A percentile compares a stretch with the other conserved stretches of the same genome.
phyloP scores from a whole-genome alignment of 2,797 vertebrate species.

The Nothura maculosa region DNA sequence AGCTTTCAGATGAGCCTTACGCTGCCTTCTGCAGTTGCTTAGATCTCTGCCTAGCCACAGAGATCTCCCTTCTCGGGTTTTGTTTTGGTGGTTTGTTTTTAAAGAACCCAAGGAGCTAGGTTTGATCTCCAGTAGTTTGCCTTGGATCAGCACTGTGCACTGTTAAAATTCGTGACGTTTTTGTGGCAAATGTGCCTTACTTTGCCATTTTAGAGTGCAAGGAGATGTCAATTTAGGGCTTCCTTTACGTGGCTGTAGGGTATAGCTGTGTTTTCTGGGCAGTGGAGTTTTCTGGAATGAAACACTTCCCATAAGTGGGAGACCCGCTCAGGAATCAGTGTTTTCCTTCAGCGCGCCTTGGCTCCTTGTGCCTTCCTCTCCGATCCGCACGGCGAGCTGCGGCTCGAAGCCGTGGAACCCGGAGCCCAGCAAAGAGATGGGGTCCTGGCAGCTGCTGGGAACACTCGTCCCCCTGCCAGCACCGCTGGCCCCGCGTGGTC shows the following conservation, averaged over 20 bases:
- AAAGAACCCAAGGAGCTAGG: background rate
- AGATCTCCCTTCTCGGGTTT: conserved; percentile 13
- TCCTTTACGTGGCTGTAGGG: rapidly evolving
- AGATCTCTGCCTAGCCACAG: conserved; percentile 40
- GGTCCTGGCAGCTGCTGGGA: conserved; percentile 22
- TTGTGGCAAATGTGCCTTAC: background rate
- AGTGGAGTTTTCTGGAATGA: background rate
- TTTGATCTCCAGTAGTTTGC: conserved; percentile 16
- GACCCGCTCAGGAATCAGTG: background rate
- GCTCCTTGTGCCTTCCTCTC: background rate
- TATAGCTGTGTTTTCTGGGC: background rate
- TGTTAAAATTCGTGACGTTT: background rate
- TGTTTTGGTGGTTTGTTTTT: conserved; percentile 59
- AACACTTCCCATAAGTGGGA: background rate
- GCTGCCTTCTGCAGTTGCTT: conserved; percentile 6
- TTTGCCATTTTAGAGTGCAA: background rate
- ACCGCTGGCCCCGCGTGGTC: background rate
- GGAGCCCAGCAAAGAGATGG: background rate
- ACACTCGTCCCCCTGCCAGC: conserved; percentile 16
- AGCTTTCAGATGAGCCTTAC: conserved; percentile 47
- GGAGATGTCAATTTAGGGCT: background rate
- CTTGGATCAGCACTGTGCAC: background rate
- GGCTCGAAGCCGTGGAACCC: background rate
- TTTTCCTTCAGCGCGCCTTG: background rate
- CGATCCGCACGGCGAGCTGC: rapidly evolving